Percentiles rank a stretch among this genome's conserved stretches.
These are phyloP conservation scores for Coptotermes formosanus DNA, from an alignment of 1,140 invertebrate species.

Conservation along the genomic window DNA sequence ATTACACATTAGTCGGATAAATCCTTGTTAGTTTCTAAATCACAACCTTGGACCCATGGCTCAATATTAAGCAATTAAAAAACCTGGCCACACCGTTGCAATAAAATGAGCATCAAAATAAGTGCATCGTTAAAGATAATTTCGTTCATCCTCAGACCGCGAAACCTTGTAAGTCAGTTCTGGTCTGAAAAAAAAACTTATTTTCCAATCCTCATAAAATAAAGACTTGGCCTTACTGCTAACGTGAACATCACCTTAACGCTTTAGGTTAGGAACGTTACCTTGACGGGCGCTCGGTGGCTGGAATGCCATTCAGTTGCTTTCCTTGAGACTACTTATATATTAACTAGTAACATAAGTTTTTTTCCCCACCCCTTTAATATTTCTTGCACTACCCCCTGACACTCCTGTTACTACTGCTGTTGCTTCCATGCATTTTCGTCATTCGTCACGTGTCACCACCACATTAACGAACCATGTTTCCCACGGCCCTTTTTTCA, in stretches of 20 bases:
- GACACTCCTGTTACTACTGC: background rate
- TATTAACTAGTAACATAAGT: background rate
- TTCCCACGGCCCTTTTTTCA: no score
- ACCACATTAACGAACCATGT: no score
- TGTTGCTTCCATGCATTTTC: background rate
- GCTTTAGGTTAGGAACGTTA: background rate
- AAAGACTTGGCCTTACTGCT: background rate
- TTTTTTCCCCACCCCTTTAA: background rate
- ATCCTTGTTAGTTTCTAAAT: no score
- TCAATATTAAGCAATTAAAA: no score
- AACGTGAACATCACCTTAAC: background rate
- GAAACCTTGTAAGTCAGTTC: no score
- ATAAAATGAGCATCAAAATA: background rate
- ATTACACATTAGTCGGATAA: no score
- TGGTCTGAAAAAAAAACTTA: background rate
- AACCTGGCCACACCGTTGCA: background rate
- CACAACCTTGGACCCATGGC: no score
- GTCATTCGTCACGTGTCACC: background rate
- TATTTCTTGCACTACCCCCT: background rate
- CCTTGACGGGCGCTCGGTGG: background rate
- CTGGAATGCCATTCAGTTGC: conserved; percentile 10
- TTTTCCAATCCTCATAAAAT: background rate
- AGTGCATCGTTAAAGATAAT: background rate
- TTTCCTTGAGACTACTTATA: background rate
- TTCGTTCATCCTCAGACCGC: no score